Evolutionary conservation across 2,888 invertebrate species (phyloP), one percentile per base, ranked within the genome.

Genomic region (Cheilosia vulpina): DNA sequence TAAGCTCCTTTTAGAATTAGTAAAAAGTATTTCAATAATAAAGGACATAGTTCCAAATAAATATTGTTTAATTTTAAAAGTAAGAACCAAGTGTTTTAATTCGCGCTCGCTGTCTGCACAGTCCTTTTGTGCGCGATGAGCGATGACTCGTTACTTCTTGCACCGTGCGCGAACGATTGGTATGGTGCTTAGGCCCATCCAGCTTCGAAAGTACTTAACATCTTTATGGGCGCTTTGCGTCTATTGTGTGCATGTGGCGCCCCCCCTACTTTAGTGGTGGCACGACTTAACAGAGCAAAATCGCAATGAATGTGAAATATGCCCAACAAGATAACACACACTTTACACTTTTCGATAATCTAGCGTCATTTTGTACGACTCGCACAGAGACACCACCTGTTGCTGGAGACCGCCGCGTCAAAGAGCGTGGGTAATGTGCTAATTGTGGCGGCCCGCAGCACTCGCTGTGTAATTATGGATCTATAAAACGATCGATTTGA

Each of bases 341-440:
- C 31, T 68, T 71, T 69, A 80, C 80, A 73, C 79, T 50, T 80
- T 85, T 85, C 62, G 76, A 85, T 85, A 76, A 80, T 66, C 75
- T 41, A 75, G 17, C 58, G 62, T 45, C 75, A 71, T 76, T 71
- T 47, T 11, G 17, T 41, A 65, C 45, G 24, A n/a, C 34, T 38
- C 21, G 41, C 13, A 11, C 27, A 21, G 34, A 55, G 45, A 63
- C 75, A 75, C 65, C 75, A 27, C 27, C 27, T 27, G 27, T 27
- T 75, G 75, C 50, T 65, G 15, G 27, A 57, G 34, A 47, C 17
- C 17, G 4, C n/a, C 43, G 38, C 43, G 38, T 19, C 38, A 15
- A 41, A 31, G 19, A 85, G 80, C 85, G 85, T 85, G 81, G 85
- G 85, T 81, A 81, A 72, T 53, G 85, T 77, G 85, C 85, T 85